Evolutionary conservation across 2,888 invertebrate species (phyloP).

Genomic region (Cistogaster globosa): DNA sequence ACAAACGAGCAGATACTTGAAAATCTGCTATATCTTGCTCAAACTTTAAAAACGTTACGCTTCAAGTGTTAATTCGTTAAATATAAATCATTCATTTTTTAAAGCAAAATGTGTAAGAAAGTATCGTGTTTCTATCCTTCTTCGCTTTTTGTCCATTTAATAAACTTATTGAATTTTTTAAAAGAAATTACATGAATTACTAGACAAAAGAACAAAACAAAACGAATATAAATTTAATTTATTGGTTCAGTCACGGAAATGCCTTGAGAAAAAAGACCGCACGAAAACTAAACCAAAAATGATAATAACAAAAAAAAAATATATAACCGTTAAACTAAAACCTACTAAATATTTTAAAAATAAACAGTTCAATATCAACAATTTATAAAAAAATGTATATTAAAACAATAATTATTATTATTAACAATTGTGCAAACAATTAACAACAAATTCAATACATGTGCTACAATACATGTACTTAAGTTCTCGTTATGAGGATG

Average conservation of each 20-base stretch:
- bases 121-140: no score
- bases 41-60: no score
- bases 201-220: slow-evolving; percentile 9
- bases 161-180: no score
- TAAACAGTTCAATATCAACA: slow-evolving; percentile 26
- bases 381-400: slow-evolving; percentile 21
- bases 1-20: no score
- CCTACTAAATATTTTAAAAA: background rate
- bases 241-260: slow-evolving; percentile 60
- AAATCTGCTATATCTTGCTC: no score
- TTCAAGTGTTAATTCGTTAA: no score
- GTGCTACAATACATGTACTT: slow-evolving; percentile 20
- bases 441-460: slow-evolving; percentile 13
- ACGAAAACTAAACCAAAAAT: slow-evolving; percentile 31
- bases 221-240: slow-evolving; percentile 34
- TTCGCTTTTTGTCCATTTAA: no score
- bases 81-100: no score
- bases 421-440: slow-evolving; percentile 15
- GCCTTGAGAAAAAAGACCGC: slow-evolving; percentile 37
- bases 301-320: slow-evolving; percentile 1
- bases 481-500: slow-evolving; percentile 27
- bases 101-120: no score
- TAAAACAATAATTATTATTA: slow-evolving; percentile 27
- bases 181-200: background rate
- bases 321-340: background rate